Percentiles rank a stretch among this genome's conserved stretches.
Evolutionary conservation across 2,113 vertebrate genomes (phyloP).

Genomic region (Lonchura striata): DNA sequence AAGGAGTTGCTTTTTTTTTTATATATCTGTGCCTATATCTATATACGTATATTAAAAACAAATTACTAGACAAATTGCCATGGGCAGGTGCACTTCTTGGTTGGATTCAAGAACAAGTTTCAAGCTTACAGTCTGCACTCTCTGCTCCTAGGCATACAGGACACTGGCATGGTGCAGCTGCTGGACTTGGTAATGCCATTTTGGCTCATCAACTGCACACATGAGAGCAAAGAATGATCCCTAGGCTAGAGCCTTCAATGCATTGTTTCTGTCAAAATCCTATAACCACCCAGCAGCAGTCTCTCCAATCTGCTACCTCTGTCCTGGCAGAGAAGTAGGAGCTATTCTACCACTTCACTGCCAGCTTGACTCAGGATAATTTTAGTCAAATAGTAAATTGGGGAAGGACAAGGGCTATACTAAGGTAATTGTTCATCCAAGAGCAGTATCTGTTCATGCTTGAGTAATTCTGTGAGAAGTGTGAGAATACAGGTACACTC

Average conservation of each 20-base stretch:
- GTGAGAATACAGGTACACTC: not conserved
- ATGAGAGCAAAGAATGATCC: not conserved
- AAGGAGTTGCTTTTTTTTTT: not conserved
- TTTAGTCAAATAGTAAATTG: not conserved
- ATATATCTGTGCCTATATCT: not conserved
- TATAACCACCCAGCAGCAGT: accelerated
- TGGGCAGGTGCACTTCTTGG: not conserved
- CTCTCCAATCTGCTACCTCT: not conserved
- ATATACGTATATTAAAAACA: not conserved
- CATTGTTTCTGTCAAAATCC: not conserved
- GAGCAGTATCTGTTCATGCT: not conserved
- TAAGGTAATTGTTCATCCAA: not conserved
- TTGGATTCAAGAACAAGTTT: not conserved
- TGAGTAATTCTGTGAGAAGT: not conserved
- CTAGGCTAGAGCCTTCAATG: not conserved
- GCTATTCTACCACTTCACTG: not conserved
- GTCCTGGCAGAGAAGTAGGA: not conserved
- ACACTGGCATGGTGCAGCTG: not conserved
- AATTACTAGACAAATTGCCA: not conserved
- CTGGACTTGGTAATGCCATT: not conserved
- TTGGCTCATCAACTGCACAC: not conserved
- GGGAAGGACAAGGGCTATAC: not conserved
- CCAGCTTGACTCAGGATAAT: not conserved
- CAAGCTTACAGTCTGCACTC: not conserved
- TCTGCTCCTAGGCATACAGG: not conserved